Conservation (phyloP, 2,888 invertebrate species). For the Drosophila borborema region DNA sequence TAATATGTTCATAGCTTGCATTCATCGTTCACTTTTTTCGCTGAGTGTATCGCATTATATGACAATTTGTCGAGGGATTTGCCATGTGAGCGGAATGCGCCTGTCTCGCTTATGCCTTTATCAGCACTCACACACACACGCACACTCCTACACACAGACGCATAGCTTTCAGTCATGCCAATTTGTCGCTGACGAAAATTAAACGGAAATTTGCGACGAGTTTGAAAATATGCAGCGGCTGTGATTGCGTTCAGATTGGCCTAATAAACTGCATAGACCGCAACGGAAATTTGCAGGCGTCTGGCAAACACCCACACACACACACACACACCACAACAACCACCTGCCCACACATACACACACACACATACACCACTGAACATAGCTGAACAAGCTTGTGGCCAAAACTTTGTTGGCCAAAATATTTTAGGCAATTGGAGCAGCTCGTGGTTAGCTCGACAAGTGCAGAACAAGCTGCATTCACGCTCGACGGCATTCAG, state of each 20-base stretch:
- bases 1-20: too few relatives aligned
- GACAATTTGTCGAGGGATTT: constrained; percentile 67
- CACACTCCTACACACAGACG: constrained; percentile 3
- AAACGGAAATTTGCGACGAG: constrained; percentile 57
- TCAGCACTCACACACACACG: background rate
- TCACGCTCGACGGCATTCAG: background rate
- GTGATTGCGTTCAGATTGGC: constrained; percentile 46
- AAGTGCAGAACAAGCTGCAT: constrained; percentile 8
- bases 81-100: constrained; percentile 4
- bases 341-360: constrained; percentile 1
- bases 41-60: constrained; percentile 50
- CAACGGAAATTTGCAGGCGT: constrained; percentile 74
- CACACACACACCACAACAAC: background rate
- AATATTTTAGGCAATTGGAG: constrained; percentile 20
- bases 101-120: constrained; percentile 8
- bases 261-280: constrained; percentile 60
- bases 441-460: constrained; percentile 10
- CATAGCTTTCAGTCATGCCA: constrained; percentile 24
- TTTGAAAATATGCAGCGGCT: constrained; percentile 36
- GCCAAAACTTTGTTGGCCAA: constrained; percentile 12
- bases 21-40: background rate
- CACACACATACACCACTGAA: background rate
- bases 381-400: constrained; percentile 11
- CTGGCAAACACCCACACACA: constrained; percentile 43
- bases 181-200: constrained; percentile 48